These are phyloP conservation scores for Papilio elwesi DNA, from an alignment of 2,888 invertebrate genomes.

Conservation along the genomic window DNA sequence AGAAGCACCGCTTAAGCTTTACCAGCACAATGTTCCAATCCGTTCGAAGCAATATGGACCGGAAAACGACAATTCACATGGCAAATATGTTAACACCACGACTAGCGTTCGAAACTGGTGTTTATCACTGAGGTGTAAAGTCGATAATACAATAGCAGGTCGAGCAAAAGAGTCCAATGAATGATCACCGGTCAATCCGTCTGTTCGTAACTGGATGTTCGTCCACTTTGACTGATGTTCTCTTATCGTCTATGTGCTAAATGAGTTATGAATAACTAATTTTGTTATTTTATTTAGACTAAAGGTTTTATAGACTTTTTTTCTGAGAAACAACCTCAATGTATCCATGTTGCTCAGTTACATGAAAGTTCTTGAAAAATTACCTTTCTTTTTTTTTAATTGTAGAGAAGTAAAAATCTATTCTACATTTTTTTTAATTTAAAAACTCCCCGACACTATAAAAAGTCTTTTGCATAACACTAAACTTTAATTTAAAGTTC, in stretches of 20 bases:
- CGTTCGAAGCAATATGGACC: conserved; percentile 32
- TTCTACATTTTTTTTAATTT: too few relatives aligned
- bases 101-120: not conserved
- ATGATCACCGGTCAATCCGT: conserved; percentile 28
- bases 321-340: not conserved
- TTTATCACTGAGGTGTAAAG: not conserved
- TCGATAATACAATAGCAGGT: not conserved
- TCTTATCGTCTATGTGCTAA: not conserved
- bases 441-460: too few relatives aligned
- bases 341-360: too few relatives aligned
- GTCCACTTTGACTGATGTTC: conserved; percentile 22
- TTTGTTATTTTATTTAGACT: not conserved
- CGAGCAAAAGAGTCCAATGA: conserved; percentile 16
- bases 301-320: not conserved
- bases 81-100: conserved; percentile 14
- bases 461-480: too few relatives aligned
- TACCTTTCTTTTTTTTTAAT: too few relatives aligned
- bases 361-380: too few relatives aligned
- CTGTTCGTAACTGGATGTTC: conserved; percentile 19
- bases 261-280: conserved; percentile 14
- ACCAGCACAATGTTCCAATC: conserved; percentile 26
- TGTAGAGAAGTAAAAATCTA: too few relatives aligned
- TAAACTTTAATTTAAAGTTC: too few relatives aligned
- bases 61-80: conserved; percentile 36
- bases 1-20: not conserved